A percentile compares a stretch with the other conserved stretches of the same genome.
phyloP scores from a whole-genome alignment of 2,113 vertebrate species.

The Gambusia holbrooki region DNA sequence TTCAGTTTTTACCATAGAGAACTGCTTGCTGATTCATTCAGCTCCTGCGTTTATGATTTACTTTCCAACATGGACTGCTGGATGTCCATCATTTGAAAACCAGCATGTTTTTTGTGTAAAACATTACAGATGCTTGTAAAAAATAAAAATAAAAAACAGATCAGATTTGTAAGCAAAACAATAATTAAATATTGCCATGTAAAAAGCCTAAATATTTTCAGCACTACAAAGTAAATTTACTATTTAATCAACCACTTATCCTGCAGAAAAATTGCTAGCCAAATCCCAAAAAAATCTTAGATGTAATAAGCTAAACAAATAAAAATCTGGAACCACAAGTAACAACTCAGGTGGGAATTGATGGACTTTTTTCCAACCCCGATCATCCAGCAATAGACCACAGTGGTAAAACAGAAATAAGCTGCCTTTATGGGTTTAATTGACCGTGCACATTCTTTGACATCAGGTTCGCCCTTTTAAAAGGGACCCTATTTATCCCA shows the following conservation, averaged over 20 bases:
- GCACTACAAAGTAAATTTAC: not conserved
- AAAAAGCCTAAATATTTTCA: no score
- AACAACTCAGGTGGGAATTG: not conserved
- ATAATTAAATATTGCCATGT: not conserved
- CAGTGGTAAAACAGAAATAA: conserved; percentile 42
- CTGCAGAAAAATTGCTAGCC: not conserved
- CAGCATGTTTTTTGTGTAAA: not conserved
- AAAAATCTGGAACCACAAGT: not conserved
- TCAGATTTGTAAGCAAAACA: no score
- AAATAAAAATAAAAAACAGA: no score
- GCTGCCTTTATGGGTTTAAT: conserved; percentile 60
- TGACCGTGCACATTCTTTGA: conserved; percentile 57
- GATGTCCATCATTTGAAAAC: conserved; percentile 1
- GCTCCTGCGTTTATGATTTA: not conserved
- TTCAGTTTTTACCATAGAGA: not conserved
- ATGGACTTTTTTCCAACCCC: not conserved
- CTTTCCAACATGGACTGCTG: not conserved
- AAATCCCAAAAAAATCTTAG: not conserved
- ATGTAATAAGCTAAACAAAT: not conserved
- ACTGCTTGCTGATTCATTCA: not conserved
- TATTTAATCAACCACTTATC: not conserved
- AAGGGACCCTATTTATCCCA: conserved; percentile 58
- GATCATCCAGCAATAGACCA: not conserved
- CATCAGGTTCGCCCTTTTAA: conserved; percentile 41
- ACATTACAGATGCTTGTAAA: not conserved